Conservation (phyloP, 2,797 vertebrate species). For the Adelosebastes latens region DNA sequence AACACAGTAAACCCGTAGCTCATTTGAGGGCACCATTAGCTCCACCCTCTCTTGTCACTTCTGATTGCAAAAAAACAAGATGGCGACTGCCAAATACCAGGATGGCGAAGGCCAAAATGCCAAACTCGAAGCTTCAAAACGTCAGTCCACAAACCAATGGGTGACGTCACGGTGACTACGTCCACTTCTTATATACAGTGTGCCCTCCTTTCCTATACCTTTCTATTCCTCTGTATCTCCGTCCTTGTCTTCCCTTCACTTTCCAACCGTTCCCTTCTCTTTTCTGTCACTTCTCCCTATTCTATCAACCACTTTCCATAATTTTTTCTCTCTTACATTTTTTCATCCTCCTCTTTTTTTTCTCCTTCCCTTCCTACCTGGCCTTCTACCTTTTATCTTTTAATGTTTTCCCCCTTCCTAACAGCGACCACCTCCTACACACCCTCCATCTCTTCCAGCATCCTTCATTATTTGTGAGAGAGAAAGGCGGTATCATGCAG, state of each 20-base stretch:
- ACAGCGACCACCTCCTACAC: not conserved
- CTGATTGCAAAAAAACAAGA: too few relatives aligned
- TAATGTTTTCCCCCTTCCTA: not conserved
- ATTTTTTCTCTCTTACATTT: too few relatives aligned
- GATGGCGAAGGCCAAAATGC: too few relatives aligned
- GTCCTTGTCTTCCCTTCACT: not conserved
- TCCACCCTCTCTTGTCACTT: too few relatives aligned
- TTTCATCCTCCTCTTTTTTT: not conserved
- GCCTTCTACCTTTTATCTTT: not conserved
- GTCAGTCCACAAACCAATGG: too few relatives aligned
- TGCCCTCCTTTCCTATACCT: not conserved
- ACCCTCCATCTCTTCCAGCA: not conserved
- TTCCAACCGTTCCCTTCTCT: not conserved
- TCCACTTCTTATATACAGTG: too few relatives aligned
- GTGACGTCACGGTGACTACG: too few relatives aligned
- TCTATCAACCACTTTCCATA: not conserved
- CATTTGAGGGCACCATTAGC: too few relatives aligned
- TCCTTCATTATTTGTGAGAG: not conserved
- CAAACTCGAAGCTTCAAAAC: too few relatives aligned
- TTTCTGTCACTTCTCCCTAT: not conserved
- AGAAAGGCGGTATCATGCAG: slow-evolving; percentile 31
- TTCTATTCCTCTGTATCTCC: not conserved
- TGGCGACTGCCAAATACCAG: too few relatives aligned
- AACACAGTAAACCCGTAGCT: too few relatives aligned
- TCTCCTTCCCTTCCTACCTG: not conserved